These are phyloP conservation scores for Tigriopus californicus DNA, from an alignment of 2,888 invertebrate species.

Conservation along the genomic window DNA sequence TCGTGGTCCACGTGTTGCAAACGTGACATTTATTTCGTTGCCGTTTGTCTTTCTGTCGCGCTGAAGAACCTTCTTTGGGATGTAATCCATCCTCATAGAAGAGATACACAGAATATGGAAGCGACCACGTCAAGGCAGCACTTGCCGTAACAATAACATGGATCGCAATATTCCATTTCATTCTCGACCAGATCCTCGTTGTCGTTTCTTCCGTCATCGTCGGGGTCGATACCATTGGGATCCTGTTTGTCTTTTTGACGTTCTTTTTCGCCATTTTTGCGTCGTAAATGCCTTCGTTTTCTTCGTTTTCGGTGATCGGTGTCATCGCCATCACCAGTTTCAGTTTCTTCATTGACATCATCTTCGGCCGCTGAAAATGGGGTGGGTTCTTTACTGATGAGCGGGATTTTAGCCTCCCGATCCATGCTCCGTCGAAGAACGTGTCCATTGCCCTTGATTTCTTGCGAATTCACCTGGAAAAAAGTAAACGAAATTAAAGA, in stretches of 20 bases:
- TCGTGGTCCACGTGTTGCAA: too few relatives aligned
- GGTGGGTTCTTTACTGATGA: slow-evolving; percentile 1
- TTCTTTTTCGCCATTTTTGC: background rate
- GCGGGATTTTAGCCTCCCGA: background rate
- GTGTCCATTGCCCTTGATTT: too few relatives aligned
- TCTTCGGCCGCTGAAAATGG: background rate
- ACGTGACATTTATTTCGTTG: too few relatives aligned
- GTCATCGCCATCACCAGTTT: too few relatives aligned
- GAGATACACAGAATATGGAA: slow-evolving; percentile 11
- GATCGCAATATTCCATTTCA: slow-evolving; percentile 15
- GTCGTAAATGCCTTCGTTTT: background rate
- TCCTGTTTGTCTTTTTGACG: background rate
- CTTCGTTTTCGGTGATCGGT: background rate
- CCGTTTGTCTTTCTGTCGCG: too few relatives aligned
- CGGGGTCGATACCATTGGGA: background rate
- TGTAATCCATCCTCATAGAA: background rate
- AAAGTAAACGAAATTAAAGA: too few relatives aligned
- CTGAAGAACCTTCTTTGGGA: too few relatives aligned
- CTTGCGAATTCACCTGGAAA: too few relatives aligned
- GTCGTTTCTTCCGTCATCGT: background rate
- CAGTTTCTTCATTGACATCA: too few relatives aligned
- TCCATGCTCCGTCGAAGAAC: too few relatives aligned
- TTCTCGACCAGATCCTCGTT: background rate
- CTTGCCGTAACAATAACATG: slow-evolving; percentile 10
- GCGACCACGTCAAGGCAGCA: slow-evolving; percentile 12